phyloP scores from a whole-genome alignment of 2,888 invertebrate genomes.

The Acronicta psi region DNA sequence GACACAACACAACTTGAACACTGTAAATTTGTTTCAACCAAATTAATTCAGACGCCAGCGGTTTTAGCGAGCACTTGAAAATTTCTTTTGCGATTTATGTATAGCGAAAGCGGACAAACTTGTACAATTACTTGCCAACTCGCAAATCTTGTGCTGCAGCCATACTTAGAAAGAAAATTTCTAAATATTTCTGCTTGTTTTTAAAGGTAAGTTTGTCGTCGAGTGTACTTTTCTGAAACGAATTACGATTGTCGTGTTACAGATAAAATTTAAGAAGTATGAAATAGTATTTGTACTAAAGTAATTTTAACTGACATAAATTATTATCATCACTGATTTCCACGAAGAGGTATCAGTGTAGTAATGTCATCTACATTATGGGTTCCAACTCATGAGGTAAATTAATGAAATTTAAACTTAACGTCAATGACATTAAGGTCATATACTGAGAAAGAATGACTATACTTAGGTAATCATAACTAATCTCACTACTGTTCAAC shows the following conservation, averaged over 20 bases:
- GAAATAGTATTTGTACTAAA: too few relatives aligned
- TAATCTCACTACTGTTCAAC: too few relatives aligned
- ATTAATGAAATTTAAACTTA: too few relatives aligned
- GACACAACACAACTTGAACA: constrained; percentile 59
- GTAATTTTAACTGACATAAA: too few relatives aligned
- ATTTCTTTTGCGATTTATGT: constrained; percentile 74
- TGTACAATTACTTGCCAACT: constrained; percentile 61
- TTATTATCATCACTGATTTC: too few relatives aligned
- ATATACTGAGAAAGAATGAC: too few relatives aligned
- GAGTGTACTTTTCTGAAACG: background rate
- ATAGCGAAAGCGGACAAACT: constrained; percentile 60
- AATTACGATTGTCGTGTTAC: background rate
- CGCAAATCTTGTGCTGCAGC: constrained; percentile 53
- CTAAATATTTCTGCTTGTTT: constrained; percentile 15
- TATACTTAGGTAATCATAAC: too few relatives aligned
- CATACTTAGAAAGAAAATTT: constrained; percentile 12
- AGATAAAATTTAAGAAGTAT: too few relatives aligned
- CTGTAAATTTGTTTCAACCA: constrained; percentile 78
- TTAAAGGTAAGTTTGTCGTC: constrained; percentile 9
- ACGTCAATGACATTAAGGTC: too few relatives aligned
- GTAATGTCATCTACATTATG: too few relatives aligned
- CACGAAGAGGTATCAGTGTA: too few relatives aligned
- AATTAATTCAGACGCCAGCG: constrained; percentile 77
- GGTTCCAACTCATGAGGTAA: too few relatives aligned
- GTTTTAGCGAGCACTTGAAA: constrained; percentile 66